Evolutionary conservation across 2,797 vertebrate genomes (phyloP).

Genomic region (Avahi laniger): DNA sequence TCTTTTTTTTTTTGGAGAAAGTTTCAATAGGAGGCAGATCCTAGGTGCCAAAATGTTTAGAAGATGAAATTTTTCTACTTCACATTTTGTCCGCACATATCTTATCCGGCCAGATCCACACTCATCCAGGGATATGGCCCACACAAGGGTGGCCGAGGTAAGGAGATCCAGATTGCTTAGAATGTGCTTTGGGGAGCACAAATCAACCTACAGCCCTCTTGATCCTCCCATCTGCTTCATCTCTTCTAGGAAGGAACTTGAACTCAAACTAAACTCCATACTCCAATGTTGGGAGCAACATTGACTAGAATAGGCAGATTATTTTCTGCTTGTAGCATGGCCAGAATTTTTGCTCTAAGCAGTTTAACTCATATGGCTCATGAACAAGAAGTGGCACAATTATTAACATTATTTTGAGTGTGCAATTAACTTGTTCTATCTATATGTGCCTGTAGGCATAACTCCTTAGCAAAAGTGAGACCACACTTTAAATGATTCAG

Average conservation of each 20-base stretch:
- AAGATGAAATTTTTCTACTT: background rate
- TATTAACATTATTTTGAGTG: conserved; percentile 5
- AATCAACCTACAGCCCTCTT: background rate
- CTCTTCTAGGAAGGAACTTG: background rate
- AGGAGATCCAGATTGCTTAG: background rate
- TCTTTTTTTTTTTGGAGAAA: background rate
- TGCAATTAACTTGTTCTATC: conserved; percentile 2
- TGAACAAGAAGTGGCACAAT: background rate
- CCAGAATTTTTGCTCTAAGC: background rate
- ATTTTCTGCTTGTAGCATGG: background rate
- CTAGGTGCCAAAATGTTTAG: background rate
- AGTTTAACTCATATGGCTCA: background rate
- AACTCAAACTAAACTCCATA: background rate
- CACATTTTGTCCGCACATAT: background rate
- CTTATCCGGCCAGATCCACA: background rate
- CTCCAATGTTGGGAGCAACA: background rate
- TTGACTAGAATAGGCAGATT: background rate
- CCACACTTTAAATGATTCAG: background rate
- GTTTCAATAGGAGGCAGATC: background rate
- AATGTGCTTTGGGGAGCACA: background rate
- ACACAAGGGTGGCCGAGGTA: background rate
- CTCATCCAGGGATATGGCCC: background rate
- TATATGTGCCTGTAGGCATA: background rate
- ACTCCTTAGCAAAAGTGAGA: background rate
- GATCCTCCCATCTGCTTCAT: background rate